Conservation (phyloP, 2,888 invertebrate genomes). For the Meta bourneti region DNA sequence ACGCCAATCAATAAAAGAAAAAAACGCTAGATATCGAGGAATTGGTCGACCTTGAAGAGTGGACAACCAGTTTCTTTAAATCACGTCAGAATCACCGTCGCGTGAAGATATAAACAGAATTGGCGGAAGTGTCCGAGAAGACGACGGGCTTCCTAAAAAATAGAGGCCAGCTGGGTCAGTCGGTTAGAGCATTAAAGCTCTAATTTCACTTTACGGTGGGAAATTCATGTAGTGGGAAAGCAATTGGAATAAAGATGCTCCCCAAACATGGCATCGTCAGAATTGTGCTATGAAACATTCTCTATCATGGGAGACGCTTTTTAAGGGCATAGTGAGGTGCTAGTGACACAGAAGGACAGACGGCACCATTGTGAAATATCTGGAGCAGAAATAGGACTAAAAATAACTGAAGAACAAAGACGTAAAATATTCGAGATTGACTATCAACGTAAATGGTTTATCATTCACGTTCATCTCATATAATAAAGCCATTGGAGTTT, state of each 20-base stretch:
- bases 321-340: constrained; percentile 4
- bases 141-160: constrained; percentile 12
- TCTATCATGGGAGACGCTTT: constrained; percentile 22
- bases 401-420: constrained; percentile 30
- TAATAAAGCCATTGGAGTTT: constrained; percentile 2
- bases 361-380: constrained; percentile 46
- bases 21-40: constrained; percentile 16
- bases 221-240: constrained; percentile 32
- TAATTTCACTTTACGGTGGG: constrained; percentile 21
- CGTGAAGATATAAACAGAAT: constrained; percentile 57
- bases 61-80: constrained; percentile 60
- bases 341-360: constrained; percentile 34
- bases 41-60: constrained; percentile 51
- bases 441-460: not conserved
- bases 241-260: constrained; percentile 5
- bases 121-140: constrained; percentile 44
- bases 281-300: not conserved
- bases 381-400: constrained; percentile 66
- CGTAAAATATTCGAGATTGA: not conserved
- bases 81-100: constrained; percentile 54
- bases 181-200: constrained; percentile 27
- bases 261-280: constrained; percentile 3
- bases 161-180: constrained; percentile 52
- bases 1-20: constrained; percentile 23
- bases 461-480: constrained; percentile 6